These are phyloP conservation scores for Peromyscus melanophrys DNA, from an alignment of 2,797 vertebrate genomes.

Conservation along the genomic window DNA sequence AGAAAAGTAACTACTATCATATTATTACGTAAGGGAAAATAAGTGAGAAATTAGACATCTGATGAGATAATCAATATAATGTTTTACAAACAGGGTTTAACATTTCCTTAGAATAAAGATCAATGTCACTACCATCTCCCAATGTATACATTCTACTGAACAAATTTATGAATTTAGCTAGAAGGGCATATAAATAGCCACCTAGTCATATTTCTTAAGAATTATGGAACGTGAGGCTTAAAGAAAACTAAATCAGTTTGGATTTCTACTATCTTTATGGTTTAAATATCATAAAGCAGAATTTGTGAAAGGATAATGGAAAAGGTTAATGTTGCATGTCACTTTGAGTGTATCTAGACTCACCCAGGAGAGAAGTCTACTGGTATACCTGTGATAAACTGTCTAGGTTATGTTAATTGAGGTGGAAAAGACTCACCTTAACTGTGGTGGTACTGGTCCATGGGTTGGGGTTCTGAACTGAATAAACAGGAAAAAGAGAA, in stretches of 20 bases:
- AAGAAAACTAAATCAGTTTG: background rate
- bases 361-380: background rate
- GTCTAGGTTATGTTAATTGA: background rate
- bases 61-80: background rate
- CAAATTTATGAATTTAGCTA: background rate
- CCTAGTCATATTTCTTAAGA: background rate
- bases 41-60: background rate
- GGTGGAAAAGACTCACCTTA: background rate
- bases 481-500: background rate
- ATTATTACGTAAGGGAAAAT: background rate
- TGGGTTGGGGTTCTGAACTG: background rate
- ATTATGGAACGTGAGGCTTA: background rate
- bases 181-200: background rate
- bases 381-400: background rate
- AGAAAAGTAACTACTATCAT: background rate
- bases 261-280: background rate
- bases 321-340: background rate
- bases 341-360: background rate
- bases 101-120: background rate
- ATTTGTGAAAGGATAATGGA: background rate
- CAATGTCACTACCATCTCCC: background rate
- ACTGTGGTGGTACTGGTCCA: background rate
- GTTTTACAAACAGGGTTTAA: background rate
- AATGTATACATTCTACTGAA: background rate
- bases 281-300: background rate